Evolutionary conservation across 2,797 vertebrate species (phyloP).

Genomic region (Eidolon dupreanum): DNA sequence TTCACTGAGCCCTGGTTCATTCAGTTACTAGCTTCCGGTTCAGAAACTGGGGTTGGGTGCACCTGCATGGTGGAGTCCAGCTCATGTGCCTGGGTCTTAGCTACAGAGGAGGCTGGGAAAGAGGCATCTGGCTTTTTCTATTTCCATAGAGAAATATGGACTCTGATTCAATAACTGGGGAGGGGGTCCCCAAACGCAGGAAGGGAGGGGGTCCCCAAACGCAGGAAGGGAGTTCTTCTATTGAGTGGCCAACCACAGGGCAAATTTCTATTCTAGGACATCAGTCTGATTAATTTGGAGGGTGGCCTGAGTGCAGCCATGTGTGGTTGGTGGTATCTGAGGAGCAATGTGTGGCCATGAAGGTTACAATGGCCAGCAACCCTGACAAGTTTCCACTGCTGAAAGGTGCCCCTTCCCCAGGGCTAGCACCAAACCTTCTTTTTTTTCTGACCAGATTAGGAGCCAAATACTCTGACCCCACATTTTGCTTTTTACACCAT

Average conservation of each 20-base stretch:
- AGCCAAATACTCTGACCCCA: neutral
- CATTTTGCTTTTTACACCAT: neutral
- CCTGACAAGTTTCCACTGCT: neutral
- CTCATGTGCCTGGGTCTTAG: neutral
- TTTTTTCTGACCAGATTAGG: neutral
- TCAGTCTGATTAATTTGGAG: neutral
- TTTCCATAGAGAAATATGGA: neutral
- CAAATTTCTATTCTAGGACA: neutral
- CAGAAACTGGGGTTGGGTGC: neutral
- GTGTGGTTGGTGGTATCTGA: neutral
- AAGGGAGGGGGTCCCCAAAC: neutral
- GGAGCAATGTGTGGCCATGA: fast-evolving
- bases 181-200: neutral
- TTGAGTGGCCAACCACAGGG: neutral
- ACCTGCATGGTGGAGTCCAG: neutral
- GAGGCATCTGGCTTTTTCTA: neutral
- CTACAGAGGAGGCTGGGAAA: neutral
- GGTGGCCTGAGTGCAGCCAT: neutral
- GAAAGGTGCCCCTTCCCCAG: neutral
- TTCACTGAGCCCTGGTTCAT: neutral
- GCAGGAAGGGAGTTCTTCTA: neutral
- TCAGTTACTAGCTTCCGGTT: neutral
- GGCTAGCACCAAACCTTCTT: neutral
- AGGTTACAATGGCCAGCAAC: neutral
- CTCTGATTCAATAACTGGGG: neutral